Base-by-base conservation (phyloP, 2,888 invertebrate genomes). In the Synanthedon tipuliformis region DNA sequence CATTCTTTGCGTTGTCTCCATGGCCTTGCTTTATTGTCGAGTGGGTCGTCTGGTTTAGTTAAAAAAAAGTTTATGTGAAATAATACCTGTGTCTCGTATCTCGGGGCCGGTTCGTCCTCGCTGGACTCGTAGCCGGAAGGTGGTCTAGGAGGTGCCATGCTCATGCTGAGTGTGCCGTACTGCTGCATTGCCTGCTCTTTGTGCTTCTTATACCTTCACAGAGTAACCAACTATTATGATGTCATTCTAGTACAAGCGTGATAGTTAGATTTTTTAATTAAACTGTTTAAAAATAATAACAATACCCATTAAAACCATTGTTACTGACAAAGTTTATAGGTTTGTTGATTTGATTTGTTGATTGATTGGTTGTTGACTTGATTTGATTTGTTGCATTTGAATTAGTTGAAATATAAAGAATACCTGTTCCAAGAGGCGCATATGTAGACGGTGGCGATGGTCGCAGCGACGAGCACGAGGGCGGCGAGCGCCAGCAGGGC, bases 51-150 rank as follows among this genome's bases (percentile, higher is more conserved):
- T n/a, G n/a, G n/a, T n/a, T n/a, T n/a, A n/a, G n/a, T n/a, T n/a
- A n/a, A n/a, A n/a, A n/a, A n/a, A n/a, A n/a, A n/a, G n/a, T n/a
- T n/a, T n/a, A n/a, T n/a, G n/a, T n/a, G n/a, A n/a, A n/a, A n/a
- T n/a, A n/a, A n/a, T n/a, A 84, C 86, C 90, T 97, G 97, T 0
- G 97, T 97, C 81, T 98, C 97, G 76, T 97, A 98, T 81, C 97
- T 94, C 63, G 97, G 96, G 50, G 96, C 89, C 68, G 95, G 95
- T 27, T 95, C 94, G 78, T 88, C 93, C 82, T 86, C 86, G 34
- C 86, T 85, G 3, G 86, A 85, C 57, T 89, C 89, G 63, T 90
- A 87, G 0, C 83, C 86, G 0, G 86, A 86, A 0, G 82, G 69
- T 1, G 86, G 82, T 0, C 87, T 69, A 1, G 84, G 80, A 15